Evolutionary conservation across 2,113 vertebrate genomes (phyloP).

Genomic region (Burhinus bistriatus): DNA sequence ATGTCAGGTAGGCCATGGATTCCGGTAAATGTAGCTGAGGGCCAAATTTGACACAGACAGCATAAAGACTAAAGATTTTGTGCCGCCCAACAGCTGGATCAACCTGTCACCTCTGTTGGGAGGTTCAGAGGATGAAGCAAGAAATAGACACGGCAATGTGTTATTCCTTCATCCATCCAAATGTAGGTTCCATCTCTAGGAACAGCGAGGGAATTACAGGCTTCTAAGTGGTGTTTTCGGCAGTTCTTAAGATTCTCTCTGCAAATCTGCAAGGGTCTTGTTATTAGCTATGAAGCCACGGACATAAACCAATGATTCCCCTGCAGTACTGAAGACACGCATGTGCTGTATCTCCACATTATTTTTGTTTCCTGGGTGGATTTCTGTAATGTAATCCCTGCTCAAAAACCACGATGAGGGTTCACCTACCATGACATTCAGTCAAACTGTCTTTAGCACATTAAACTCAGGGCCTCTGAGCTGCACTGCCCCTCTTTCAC

Average conservation of each 20-base stretch:
- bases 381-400: background rate
- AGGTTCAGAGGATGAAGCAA: background rate
- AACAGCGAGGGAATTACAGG: rapidly evolving
- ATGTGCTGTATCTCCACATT: background rate
- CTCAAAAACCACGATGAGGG: background rate
- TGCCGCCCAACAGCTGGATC: background rate
- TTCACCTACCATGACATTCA: background rate
- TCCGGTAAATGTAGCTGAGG: background rate
- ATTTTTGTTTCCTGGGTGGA: background rate
- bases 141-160: background rate
- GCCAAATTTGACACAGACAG: background rate
- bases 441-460: background rate
- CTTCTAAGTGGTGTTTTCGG: background rate
- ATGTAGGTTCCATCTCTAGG: background rate
- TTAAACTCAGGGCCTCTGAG: background rate
- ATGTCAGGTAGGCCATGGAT: background rate
- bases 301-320: rapidly evolving
- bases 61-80: background rate
- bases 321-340: background rate
- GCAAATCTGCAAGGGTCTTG: background rate
- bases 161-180: background rate
- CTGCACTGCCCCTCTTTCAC: background rate
- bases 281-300: background rate
- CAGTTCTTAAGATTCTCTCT: background rate
- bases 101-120: background rate